Percentiles rank a stretch among this genome's conserved stretches.
Evolutionary conservation across 2,888 invertebrate species (phyloP).

Genomic region (Rhabditoides inermis): DNA sequence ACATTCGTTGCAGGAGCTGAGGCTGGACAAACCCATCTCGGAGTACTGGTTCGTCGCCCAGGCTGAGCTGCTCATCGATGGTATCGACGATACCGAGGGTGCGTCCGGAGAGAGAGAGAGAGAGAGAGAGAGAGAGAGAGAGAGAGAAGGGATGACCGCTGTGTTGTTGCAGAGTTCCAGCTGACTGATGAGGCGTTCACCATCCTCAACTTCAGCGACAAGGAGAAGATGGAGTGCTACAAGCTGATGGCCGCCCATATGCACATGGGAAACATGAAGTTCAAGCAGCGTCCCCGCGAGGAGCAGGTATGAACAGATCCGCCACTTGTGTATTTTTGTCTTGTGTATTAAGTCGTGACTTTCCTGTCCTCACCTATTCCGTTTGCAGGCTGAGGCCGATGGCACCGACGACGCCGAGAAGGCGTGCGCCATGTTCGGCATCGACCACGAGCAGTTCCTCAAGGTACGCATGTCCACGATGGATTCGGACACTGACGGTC

Average conservation of each 20-base stretch:
- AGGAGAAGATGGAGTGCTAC: slow-evolving; percentile 94
- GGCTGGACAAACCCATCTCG: slow-evolving; percentile 37
- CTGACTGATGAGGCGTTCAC: slow-evolving; percentile 75
- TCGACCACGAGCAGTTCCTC: slow-evolving; percentile 47
- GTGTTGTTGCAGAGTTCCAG: slow-evolving; percentile 81
- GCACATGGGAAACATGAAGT: slow-evolving; percentile 99
- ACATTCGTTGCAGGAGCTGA: slow-evolving; percentile 27
- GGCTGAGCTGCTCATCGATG: slow-evolving; percentile 85
- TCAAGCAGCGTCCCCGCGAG: slow-evolving; percentile 99
- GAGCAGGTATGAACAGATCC: too few relatives aligned
- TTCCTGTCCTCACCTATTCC: too few relatives aligned
- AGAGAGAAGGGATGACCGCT: slow-evolving; percentile 75
- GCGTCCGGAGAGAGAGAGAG: slow-evolving; percentile 60
- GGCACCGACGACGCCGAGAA: slow-evolving; percentile 60
- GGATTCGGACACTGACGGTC: too few relatives aligned
- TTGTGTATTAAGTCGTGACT: too few relatives aligned
- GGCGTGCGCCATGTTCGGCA: slow-evolving; percentile 39
- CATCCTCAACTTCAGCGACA: slow-evolving; percentile 90
- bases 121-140: not conserved
- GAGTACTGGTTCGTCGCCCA: slow-evolving; percentile 71
- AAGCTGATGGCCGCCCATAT: slow-evolving; percentile 94
- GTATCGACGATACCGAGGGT: slow-evolving; percentile 89
- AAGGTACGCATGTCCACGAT: too few relatives aligned
- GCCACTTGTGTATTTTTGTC: too few relatives aligned
- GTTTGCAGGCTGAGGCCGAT: slow-evolving; percentile 75